Base-by-base conservation (phyloP, 1,140 invertebrate genomes). In the Whitmania pigra region DNA sequence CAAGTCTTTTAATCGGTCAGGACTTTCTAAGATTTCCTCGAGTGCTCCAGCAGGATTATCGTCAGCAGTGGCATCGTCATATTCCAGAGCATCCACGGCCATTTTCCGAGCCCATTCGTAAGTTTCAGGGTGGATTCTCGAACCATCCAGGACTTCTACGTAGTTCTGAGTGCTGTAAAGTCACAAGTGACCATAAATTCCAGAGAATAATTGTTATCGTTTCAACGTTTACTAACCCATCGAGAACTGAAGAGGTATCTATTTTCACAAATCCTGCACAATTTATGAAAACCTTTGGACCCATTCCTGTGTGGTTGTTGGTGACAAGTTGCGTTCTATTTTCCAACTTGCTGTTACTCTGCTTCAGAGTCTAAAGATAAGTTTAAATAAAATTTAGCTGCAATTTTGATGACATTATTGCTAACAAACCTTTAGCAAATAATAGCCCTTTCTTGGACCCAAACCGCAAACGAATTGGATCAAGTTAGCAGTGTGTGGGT, bases 31-130 rank as follows among this genome's bases (percentile, higher is more conserved):
- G 78, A 99, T 98, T 83, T 99, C 95, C 78, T 99, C 94, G 0
- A 99, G 82, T 22, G 96, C 95, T 4, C 91, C 91, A 0, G 94
- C 93, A 0, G 95, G 94, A 85, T 99, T 97, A 20, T 83, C 83
- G 74, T 87, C 85, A 75, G 85, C 83, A 49, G 84, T 84, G 0
- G 90, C 89, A 77, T 96, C 93, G 76, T 98, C 95, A 76, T 97
- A 97, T 76, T 99, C 97, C 17, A 99, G 83, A 11, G 97, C 97
- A 85, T 99, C 97, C 0, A 98, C 93, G 5, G 96, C 97, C 95
- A 99, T 99, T 85, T 99, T 99, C 27, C 94, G 84, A 0, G 97
- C 97, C 95, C 95, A 98, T 80, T 99, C 96, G 77, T 99, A 99
- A 0, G 93, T 94, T 83, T 99, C 97, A 0, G 96, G 96, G 84